Evolutionary conservation across 2,797 vertebrate species (phyloP), one percentile per base, ranked within the genome.

Genomic region (Megalops cyprinoides): DNA sequence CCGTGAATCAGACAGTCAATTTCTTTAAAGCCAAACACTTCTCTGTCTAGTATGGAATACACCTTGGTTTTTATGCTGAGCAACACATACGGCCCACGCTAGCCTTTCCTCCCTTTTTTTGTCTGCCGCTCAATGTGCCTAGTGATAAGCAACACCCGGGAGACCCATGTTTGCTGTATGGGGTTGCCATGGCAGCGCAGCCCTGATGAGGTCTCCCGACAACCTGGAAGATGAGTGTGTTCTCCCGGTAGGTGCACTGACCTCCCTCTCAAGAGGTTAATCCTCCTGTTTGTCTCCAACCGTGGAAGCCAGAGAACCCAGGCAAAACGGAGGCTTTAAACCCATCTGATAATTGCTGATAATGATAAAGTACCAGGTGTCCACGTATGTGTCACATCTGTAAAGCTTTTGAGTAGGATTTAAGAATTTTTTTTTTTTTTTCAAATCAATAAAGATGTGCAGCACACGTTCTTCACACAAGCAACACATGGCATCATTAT

Each of bases 171-270:
- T 86, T 87, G 86, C 84, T 83, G 82, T 86, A 82, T 84, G 62
- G 55, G 46, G 87, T 90, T 88, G 84, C 86, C 87, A 88, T 88
- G 86, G 85, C 85, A 87, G 86, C 85, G 67, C 53, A 51, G 82
- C 82, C 77, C 83, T 89, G 87, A 90, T 88, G 85, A 88, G 89
- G 81, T 87, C 88, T 84, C 89, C 82, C 80, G 82, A 85, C 34
- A 51, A 82, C 58, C 77, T 67, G 79, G 76, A 84, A 82, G 83
- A 83, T 84, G 82, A 85, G 85, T 81, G 84, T 83, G 82, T 77
- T 81, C 76, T 84, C 86, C 82, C 85, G 73, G 53, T 74, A 83
- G 83, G 75, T 79, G 76, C 51, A 60, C 76, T 86, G 86, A 86
- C 82, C 83, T 83, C 77, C 18, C 77, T 84, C 84, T 85, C 81